Evolutionary conservation across 2,888 invertebrate species (phyloP).

Genomic region (Acleris literana): DNA sequence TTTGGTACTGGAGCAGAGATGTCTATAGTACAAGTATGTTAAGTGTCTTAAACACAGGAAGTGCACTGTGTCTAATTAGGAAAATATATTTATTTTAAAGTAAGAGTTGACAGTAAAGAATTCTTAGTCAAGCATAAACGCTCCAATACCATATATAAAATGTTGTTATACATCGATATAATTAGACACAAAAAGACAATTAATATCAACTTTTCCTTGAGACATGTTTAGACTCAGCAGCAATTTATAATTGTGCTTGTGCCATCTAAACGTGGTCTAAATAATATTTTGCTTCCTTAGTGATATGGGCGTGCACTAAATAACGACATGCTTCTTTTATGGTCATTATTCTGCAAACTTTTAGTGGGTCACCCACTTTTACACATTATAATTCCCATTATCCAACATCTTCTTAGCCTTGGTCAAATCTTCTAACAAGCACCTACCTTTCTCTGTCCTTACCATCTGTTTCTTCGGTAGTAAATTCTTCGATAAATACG

Average conservation of each 20-base stretch:
- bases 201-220: conserved; percentile 29
- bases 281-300: background rate
- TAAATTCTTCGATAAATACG: conserved; percentile 69
- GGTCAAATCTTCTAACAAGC: conserved; percentile 68
- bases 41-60: no score
- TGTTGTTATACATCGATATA: conserved; percentile 31
- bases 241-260: background rate
- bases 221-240: no score
- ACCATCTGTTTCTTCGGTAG: conserved; percentile 67
- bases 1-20: conserved; percentile 27
- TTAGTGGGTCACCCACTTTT: background rate
- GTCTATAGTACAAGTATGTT: no score
- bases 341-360: no score
- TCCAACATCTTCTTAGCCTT: conserved; percentile 69
- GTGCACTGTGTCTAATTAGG: no score
- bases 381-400: conserved; percentile 56
- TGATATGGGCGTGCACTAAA: background rate
- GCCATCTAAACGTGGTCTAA: background rate
- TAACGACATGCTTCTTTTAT: background rate
- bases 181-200: conserved; percentile 35
- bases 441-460: conserved; percentile 69
- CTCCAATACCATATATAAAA: conserved; percentile 30
- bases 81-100: no score
- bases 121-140: conserved; percentile 5
- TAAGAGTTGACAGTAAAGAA: background rate